Conservation (phyloP, 1,140 invertebrate genomes). For the Zophobas morio region DNA sequence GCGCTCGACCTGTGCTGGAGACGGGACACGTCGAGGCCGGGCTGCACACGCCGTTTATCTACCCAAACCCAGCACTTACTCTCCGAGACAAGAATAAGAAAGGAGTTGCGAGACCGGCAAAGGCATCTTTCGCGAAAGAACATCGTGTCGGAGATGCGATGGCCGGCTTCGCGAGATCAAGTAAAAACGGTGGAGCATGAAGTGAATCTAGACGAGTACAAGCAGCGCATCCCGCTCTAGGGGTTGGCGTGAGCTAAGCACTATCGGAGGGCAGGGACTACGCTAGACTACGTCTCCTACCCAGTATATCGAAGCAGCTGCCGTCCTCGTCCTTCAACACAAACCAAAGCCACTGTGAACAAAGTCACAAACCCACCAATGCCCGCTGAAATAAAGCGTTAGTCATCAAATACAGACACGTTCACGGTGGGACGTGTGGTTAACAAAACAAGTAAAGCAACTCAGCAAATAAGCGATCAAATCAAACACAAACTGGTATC, state of each 20-base stretch:
- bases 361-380: slow-evolving; percentile 65
- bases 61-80: slow-evolving; percentile 57
- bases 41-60: slow-evolving; percentile 67
- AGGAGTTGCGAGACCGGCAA: slow-evolving; percentile 21
- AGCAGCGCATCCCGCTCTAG: slow-evolving; percentile 52
- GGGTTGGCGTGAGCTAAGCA: slow-evolving; percentile 36
- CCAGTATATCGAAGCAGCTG: slow-evolving; percentile 74
- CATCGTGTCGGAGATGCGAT: neutral
- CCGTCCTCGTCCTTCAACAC: slow-evolving; percentile 71
- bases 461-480: slow-evolving; percentile 59
- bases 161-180: slow-evolving; percentile 21
- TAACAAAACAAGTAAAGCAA: slow-evolving; percentile 61
- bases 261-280: slow-evolving; percentile 51
- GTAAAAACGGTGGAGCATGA: slow-evolving; percentile 31
- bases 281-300: slow-evolving; percentile 67
- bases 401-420: slow-evolving; percentile 39
- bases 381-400: slow-evolving; percentile 62
- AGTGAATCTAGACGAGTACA: slow-evolving; percentile 59
- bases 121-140: neutral
- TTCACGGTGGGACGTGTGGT: slow-evolving; percentile 47
- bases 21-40: slow-evolving; percentile 65
- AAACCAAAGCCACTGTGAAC: slow-evolving; percentile 65
- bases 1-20: slow-evolving; percentile 63
- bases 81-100: slow-evolving; percentile 46
- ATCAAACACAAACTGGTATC: slow-evolving; percentile 53